Conservation (phyloP, 2,113 vertebrate genomes). For the Serinus canaria region DNA sequence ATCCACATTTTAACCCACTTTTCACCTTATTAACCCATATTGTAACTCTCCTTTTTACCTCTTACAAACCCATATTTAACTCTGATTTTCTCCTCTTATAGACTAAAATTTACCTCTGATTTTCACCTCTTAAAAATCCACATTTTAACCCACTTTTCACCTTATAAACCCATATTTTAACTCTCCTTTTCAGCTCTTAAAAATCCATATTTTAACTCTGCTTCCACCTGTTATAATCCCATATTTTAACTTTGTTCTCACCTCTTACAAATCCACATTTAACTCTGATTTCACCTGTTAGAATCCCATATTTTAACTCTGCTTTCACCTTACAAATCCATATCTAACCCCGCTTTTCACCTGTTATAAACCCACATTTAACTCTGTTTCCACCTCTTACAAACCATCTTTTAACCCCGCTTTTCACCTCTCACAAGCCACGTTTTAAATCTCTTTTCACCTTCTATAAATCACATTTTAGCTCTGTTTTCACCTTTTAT, state of each 20-base stretch:
- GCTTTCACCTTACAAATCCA: not conserved
- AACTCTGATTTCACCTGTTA: not conserved
- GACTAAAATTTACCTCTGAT: too few relatives aligned
- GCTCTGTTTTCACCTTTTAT: not conserved
- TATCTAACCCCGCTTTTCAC: too few relatives aligned
- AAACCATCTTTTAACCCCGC: too few relatives aligned
- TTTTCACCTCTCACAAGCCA: not conserved
- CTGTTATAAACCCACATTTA: not conserved
- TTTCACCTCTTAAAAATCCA: too few relatives aligned
- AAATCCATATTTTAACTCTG: not conserved
- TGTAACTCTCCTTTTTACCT: not conserved
- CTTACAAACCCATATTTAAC: not conserved
- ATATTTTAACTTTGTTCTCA: not conserved
- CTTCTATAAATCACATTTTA: not conserved
- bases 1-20: accelerated
- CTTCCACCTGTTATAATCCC: not conserved
- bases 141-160: not conserved
- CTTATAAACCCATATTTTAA: too few relatives aligned
- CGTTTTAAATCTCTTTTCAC: too few relatives aligned
- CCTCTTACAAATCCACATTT: not conserved
- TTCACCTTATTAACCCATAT: not conserved
- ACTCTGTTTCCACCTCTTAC: too few relatives aligned
- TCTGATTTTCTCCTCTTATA: not conserved
- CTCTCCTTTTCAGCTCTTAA: not conserved
- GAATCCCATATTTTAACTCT: not conserved